These are phyloP conservation scores for Gopherus flavomarginatus DNA, from an alignment of 2,113 vertebrate species.

Conservation along the genomic window DNA sequence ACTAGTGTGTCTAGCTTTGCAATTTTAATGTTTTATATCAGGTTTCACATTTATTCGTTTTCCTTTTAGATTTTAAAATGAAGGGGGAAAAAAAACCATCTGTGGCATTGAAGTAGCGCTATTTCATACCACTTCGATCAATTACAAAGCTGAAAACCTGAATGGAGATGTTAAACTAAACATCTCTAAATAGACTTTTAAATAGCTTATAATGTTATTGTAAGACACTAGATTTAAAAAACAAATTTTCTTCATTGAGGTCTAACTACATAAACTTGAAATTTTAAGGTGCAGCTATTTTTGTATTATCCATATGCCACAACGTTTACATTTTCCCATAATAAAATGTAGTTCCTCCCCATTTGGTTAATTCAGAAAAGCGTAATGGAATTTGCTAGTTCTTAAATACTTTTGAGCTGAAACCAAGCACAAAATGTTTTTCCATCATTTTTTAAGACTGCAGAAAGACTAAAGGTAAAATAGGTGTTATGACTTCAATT, in stretches of 20 bases:
- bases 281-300: background rate
- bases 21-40: background rate
- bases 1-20: background rate
- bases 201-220: background rate
- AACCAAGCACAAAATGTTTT: background rate
- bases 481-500: background rate
- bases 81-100: background rate
- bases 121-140: background rate
- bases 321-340: background rate
- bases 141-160: background rate
- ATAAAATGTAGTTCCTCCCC: background rate
- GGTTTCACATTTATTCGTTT: background rate
- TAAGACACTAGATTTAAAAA: background rate
- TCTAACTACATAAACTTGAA: background rate
- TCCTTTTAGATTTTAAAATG: background rate
- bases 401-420: background rate
- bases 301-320: background rate
- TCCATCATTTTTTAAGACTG: background rate
- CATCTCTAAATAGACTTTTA: background rate
- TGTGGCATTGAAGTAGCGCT: background rate
- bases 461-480: background rate
- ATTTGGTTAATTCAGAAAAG: background rate
- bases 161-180: background rate
- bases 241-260: background rate
- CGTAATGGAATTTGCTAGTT: background rate